Conservation (phyloP, 2,888 invertebrate genomes). For the Psylliodes chrysocephalus region DNA sequence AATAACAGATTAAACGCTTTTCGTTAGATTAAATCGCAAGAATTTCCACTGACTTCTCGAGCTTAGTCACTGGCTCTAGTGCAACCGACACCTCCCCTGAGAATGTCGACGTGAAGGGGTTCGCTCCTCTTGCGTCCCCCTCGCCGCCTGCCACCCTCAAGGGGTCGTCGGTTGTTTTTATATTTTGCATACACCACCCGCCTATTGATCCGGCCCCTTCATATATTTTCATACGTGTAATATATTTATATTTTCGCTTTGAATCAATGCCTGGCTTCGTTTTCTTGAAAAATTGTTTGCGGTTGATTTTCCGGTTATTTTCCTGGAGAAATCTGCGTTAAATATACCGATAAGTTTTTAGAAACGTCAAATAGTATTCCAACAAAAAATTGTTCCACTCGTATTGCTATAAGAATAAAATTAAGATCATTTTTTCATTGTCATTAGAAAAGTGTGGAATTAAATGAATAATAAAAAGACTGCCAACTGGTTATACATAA, state of each 20-base stretch:
- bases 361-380: no score
- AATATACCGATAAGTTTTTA: no score
- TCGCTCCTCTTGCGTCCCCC: slow-evolving; percentile 30
- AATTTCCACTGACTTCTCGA: no score
- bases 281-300: slow-evolving; percentile 54
- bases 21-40: no score
- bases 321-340: no score
- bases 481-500: slow-evolving; percentile 14
- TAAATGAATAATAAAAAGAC: neutral
- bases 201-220: slow-evolving; percentile 60
- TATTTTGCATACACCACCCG: slow-evolving; percentile 57
- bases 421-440: no score
- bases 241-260: slow-evolving; percentile 56
- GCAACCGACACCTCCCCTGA: neutral
- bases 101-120: slow-evolving; percentile 34
- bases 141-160: slow-evolving; percentile 39
- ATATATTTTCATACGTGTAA: slow-evolving; percentile 59
- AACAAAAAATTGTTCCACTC: no score
- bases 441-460: no score
- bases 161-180: slow-evolving; percentile 60
- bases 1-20: no score
- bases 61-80: no score
- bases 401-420: no score
- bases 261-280: slow-evolving; percentile 45
- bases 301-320: slow-evolving; percentile 4